Conservation (phyloP, 2,888 invertebrate species). For the Dasysyrphus tricinctus region DNA sequence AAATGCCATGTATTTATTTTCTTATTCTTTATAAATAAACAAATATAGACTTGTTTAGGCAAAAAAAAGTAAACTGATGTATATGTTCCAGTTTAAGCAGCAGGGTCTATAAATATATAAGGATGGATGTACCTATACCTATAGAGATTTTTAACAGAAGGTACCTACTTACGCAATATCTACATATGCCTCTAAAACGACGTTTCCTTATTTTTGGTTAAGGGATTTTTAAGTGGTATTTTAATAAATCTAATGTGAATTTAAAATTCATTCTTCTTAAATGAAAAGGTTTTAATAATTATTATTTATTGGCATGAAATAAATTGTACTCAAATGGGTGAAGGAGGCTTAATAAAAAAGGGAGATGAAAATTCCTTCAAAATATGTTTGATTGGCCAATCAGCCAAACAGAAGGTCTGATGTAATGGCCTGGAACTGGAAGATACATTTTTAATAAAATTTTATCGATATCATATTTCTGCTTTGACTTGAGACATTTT, state of each 20-base stretch:
- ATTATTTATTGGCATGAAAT: not conserved
- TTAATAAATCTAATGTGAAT: not conserved
- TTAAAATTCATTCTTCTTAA: not conserved
- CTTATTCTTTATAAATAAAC: slow-evolving; percentile 49
- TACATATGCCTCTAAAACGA: not conserved
- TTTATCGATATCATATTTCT: too few relatives aligned
- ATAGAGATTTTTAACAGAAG: not conserved
- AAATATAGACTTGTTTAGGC: slow-evolving; percentile 1
- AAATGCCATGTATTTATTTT: slow-evolving; percentile 32
- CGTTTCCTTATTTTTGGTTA: not conserved
- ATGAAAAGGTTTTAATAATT: not conserved
- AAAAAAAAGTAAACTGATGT: not conserved
- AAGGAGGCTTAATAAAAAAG: too few relatives aligned
- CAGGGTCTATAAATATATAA: not conserved
- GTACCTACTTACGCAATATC: not conserved
- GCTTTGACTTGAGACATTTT: too few relatives aligned
- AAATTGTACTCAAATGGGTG: not conserved
- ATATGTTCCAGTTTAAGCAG: not conserved
- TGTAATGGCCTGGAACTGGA: too few relatives aligned
- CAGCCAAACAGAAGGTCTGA: too few relatives aligned
- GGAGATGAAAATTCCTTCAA: not conserved
- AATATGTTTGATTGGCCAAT: not conserved
- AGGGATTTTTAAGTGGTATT: not conserved
- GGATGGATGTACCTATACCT: too few relatives aligned
- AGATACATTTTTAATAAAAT: too few relatives aligned